phyloP scores from a whole-genome alignment of 2,888 invertebrate species.

The Idaea biselata region DNA sequence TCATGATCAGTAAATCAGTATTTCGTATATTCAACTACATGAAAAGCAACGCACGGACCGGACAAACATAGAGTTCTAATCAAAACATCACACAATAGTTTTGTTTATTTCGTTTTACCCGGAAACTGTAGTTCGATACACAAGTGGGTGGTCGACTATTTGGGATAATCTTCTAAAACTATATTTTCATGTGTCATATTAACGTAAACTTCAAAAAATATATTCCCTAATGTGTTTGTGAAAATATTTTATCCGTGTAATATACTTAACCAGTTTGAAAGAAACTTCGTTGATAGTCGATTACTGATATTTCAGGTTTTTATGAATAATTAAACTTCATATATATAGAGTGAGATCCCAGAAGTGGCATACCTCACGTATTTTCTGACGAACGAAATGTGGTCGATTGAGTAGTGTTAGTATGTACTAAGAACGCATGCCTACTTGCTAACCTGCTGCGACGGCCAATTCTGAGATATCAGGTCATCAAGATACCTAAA shows the following conservation, averaged over 20 bases:
- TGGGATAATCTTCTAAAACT: conserved; percentile 15
- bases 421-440: no score
- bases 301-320: neutral
- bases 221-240: neutral
- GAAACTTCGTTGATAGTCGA: neutral
- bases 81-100: conserved; percentile 71
- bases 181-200: neutral
- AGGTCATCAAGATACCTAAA: no score
- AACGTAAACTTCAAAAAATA: neutral
- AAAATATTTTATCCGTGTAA: neutral
- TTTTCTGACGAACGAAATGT: no score
- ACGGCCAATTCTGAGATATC: no score
- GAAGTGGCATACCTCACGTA: no score
- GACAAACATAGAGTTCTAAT: conserved; percentile 69
- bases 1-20: conserved; percentile 1
- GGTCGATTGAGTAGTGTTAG: no score
- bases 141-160: conserved; percentile 67
- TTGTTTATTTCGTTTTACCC: conserved; percentile 71
- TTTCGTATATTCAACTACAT: conserved; percentile 30
- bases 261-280: neutral
- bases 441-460: no score
- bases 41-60: conserved; percentile 58
- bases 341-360: no score
- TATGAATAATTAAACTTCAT: neutral
- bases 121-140: conserved; percentile 58